Evolutionary conservation across 92 coral and sea anemone genomes (phyloP).

Genomic region (Parazoanthus atlanticus): DNA sequence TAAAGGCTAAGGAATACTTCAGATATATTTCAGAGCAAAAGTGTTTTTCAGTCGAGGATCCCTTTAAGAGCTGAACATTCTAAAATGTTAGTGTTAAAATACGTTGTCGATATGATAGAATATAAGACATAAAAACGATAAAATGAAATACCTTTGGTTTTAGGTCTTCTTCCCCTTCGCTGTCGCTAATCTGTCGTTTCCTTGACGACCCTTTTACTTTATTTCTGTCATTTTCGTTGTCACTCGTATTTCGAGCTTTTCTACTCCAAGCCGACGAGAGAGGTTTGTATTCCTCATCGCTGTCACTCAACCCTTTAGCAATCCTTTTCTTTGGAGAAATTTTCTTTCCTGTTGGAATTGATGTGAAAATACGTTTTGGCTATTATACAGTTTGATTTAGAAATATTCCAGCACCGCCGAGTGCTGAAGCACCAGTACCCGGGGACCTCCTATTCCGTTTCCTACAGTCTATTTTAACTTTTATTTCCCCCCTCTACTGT

Average conservation of each 20-base stretch:
- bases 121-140: neutral
- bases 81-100: neutral
- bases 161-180: conserved; percentile 48
- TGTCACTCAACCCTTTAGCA: conserved; percentile 35
- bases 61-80: too few relatives aligned
- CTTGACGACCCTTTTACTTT: conserved; percentile 45
- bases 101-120: neutral
- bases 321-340: conserved; percentile 38
- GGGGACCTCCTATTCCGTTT: too few relatives aligned
- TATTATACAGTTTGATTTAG: too few relatives aligned
- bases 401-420: too few relatives aligned
- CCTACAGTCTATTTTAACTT: too few relatives aligned
- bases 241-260: conserved; percentile 16
- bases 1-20: too few relatives aligned
- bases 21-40: too few relatives aligned
- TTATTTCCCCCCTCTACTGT: too few relatives aligned
- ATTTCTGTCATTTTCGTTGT: conserved; percentile 56
- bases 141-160: conserved; percentile 18
- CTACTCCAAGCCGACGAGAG: neutral
- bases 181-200: conserved; percentile 56
- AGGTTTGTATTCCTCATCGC: conserved; percentile 18
- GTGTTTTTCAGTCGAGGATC: neutral
- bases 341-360: conserved; percentile 15
- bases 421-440: too few relatives aligned
- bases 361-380: too few relatives aligned